phyloP scores from a whole-genome alignment of 2,113 vertebrate genomes.

The Regulus satrapa region DNA sequence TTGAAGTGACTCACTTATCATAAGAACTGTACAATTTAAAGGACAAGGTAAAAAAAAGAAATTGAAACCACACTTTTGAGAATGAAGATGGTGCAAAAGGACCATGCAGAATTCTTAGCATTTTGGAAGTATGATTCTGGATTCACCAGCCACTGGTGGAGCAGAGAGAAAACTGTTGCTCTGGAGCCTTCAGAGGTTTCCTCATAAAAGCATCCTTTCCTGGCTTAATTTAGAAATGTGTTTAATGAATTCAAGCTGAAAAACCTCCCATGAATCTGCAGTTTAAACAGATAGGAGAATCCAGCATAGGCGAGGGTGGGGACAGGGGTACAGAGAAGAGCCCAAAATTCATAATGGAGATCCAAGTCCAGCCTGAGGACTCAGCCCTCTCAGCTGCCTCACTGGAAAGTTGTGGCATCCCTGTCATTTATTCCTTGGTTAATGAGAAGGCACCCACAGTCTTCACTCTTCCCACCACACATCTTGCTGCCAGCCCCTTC shows the following conservation, averaged over 20 bases:
- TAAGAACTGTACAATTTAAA: neutral
- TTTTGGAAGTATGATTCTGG: neutral
- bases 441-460: neutral
- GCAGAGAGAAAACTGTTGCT: neutral
- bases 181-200: neutral
- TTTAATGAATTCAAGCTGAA: neutral
- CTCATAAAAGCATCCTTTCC: neutral
- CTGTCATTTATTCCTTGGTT: neutral
- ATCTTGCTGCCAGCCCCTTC: neutral
- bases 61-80: neutral
- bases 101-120: neutral
- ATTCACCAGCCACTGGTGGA: neutral
- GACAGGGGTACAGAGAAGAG: neutral
- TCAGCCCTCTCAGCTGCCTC: neutral
- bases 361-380: neutral
- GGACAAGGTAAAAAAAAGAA: neutral
- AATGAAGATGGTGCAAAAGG: rapidly evolving
- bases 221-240: neutral
- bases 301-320: rapidly evolving
- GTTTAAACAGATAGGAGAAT: neutral
- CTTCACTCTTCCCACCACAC: neutral
- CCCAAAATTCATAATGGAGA: neutral
- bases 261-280: neutral
- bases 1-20: neutral
- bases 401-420: neutral